These are phyloP conservation scores for Phthorimaea operculella DNA, from an alignment of 1,140 invertebrate species.

Conservation along the genomic window DNA sequence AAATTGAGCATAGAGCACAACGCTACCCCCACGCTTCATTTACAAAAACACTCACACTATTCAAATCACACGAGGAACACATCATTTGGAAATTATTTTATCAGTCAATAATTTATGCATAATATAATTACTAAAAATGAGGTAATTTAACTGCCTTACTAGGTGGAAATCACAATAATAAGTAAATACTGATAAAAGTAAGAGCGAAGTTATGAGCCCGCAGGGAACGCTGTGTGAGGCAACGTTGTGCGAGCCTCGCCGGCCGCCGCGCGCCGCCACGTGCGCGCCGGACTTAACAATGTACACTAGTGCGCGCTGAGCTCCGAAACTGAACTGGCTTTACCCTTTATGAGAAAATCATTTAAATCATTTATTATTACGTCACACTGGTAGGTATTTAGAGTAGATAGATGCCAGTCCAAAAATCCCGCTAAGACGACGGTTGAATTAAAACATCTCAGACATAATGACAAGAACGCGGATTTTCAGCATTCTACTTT, in stretches of 20 bases:
- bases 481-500: no score
- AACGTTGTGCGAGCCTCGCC: constrained; percentile 53
- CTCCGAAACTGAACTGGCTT: no score
- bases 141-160: constrained; percentile 56
- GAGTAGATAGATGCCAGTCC: no score
- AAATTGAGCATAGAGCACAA: constrained; percentile 67
- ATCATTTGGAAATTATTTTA: constrained; percentile 62
- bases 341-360: no score
- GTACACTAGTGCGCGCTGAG: no score
- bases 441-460: no score
- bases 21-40: constrained; percentile 54
- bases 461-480: no score
- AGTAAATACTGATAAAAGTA: constrained; percentile 59
- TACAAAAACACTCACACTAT: constrained; percentile 45
- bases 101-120: constrained; percentile 62
- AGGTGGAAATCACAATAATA: constrained; percentile 58
- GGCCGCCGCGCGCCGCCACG: constrained; percentile 8
- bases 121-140: constrained; percentile 60
- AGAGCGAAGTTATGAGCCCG: constrained; percentile 36
- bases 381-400: no score
- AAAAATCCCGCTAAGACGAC: no score
- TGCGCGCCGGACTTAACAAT: background rate
- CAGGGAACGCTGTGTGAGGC: constrained; percentile 52
- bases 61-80: constrained; percentile 60
- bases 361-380: no score